Evolutionary conservation across 92 coral and sea anemone species (phyloP).

Genomic region (Palythoa caribaeorum): DNA sequence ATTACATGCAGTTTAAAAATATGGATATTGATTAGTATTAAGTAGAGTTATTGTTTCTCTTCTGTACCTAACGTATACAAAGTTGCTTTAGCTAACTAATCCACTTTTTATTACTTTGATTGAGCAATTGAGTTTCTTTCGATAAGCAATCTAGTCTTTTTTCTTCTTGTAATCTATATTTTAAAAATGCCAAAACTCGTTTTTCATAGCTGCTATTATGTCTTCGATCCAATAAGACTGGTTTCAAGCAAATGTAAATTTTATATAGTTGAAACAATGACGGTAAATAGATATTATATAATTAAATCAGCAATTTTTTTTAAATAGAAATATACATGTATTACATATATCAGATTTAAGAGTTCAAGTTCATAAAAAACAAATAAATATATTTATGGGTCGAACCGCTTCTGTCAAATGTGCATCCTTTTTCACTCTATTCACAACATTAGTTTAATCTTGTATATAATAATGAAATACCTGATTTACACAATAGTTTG

Average conservation of each 20-base stretch:
- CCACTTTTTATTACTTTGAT: too few relatives aligned
- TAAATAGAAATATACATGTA: not conserved
- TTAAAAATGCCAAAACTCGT: too few relatives aligned
- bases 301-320: slow-evolving; percentile 12
- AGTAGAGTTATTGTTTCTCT: too few relatives aligned
- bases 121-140: too few relatives aligned
- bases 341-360: slow-evolving; percentile 15
- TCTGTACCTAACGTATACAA: too few relatives aligned
- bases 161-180: too few relatives aligned
- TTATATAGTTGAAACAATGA: slow-evolving; percentile 19
- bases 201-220: slow-evolving; percentile 5
- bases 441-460: slow-evolving; percentile 7
- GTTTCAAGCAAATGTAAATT: slow-evolving; percentile 30
- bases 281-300: slow-evolving; percentile 6
- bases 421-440: slow-evolving; percentile 31
- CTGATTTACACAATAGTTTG: slow-evolving; percentile 9
- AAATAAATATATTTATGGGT: not conserved
- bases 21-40: too few relatives aligned
- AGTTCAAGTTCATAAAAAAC: slow-evolving; percentile 12
- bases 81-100: too few relatives aligned
- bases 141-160: too few relatives aligned
- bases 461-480: slow-evolving; percentile 27
- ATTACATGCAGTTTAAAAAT: too few relatives aligned
- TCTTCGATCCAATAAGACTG: slow-evolving; percentile 8
- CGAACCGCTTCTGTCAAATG: slow-evolving; percentile 18